Conservation (phyloP, 2,113 vertebrate species). For the Calonectris borealis region DNA sequence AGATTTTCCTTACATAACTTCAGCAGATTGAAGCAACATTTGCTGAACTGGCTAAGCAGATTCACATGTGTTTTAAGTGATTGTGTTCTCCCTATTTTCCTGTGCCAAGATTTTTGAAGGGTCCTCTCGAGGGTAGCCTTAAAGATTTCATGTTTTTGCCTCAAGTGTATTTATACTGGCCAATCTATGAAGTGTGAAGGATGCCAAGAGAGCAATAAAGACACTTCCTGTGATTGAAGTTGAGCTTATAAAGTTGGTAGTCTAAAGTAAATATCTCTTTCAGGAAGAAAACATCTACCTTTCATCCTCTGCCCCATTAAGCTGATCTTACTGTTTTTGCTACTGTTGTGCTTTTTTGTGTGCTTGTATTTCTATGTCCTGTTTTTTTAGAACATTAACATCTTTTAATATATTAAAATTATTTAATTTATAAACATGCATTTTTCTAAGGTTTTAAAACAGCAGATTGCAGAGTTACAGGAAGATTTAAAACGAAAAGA, state of each 20-base stretch:
- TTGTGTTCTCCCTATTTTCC: background rate
- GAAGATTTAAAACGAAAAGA: conserved; percentile 90
- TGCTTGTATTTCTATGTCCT: background rate
- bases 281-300: background rate
- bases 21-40: background rate
- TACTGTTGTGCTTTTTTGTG: background rate
- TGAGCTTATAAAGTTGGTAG: background rate
- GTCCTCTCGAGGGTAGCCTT: background rate
- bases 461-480: conserved; percentile 86
- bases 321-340: background rate
- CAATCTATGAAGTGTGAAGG: background rate
- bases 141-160: background rate
- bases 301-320: background rate
- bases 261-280: background rate
- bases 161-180: background rate
- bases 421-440: background rate
- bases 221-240: background rate
- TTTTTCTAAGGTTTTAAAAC: conserved; percentile 81
- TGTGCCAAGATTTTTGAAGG: background rate
- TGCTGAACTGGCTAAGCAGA: background rate
- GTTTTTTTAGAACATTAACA: background rate
- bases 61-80: background rate
- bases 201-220: background rate
- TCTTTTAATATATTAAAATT: background rate
- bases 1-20: background rate